Conservation (phyloP, 2,113 vertebrate genomes). For the Oreochromis niloticus region DNA sequence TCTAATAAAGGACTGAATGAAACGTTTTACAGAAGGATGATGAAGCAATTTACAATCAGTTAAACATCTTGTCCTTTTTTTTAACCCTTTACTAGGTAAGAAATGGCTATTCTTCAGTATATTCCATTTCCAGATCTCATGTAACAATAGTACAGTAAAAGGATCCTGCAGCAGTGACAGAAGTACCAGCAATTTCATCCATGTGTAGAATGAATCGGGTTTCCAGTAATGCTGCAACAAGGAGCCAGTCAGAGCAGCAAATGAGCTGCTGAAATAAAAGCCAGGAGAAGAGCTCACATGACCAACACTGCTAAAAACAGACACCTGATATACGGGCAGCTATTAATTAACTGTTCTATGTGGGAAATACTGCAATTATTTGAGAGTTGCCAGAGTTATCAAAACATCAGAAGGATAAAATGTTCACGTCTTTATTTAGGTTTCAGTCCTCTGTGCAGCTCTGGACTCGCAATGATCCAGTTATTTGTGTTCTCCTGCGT, state of each 20-base stretch:
- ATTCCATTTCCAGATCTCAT: not conserved
- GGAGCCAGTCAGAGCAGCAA: not conserved
- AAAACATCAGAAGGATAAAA: not conserved
- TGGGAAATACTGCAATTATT: not conserved
- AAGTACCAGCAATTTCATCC: not conserved
- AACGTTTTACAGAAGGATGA: fast-evolving
- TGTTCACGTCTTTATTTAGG: not conserved
- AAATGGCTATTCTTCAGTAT: not conserved
- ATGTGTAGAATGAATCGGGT: not conserved
- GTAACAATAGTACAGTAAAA: not conserved
- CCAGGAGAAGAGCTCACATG: not conserved
- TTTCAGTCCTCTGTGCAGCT: not conserved
- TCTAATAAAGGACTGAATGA: not conserved
- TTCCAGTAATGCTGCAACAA: not conserved
- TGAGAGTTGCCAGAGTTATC: not conserved
- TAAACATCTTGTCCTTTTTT: not conserved
- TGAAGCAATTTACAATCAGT: not conserved
- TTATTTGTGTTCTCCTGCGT: not conserved
- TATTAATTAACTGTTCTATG: not conserved
- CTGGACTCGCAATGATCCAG: fast-evolving
- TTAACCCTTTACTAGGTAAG: not conserved
- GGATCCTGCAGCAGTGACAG: not conserved
- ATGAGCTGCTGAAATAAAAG: not conserved
- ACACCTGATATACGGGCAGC: not conserved
- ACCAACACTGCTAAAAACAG: not conserved